Percentiles rank a stretch among this genome's conserved stretches.
These are phyloP conservation scores for Bedellia somnulentella DNA, from an alignment of 2,888 invertebrate genomes.

Conservation along the genomic window DNA sequence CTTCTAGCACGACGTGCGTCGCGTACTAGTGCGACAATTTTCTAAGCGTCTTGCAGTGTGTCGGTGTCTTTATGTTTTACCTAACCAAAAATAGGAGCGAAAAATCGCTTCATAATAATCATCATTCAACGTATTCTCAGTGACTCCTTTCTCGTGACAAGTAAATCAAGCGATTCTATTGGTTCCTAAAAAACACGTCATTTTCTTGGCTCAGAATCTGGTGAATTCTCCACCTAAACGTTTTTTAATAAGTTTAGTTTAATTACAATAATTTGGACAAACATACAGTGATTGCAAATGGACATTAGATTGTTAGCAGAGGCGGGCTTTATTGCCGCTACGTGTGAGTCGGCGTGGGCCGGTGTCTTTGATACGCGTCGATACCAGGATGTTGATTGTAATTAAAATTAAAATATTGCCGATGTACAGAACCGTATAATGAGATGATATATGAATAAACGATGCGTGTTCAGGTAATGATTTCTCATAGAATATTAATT, in stretches of 20 bases:
- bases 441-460: not conserved
- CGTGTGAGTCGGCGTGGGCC: constrained; percentile 1
- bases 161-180: too few relatives aligned
- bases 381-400: constrained; percentile 3
- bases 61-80: too few relatives aligned
- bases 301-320: constrained; percentile 2
- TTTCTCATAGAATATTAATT: constrained; percentile 3
- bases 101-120: too few relatives aligned
- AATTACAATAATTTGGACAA: too few relatives aligned
- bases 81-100: too few relatives aligned
- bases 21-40: constrained; percentile 22
- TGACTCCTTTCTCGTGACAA: too few relatives aligned
- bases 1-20: constrained; percentile 24
- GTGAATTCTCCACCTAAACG: too few relatives aligned
- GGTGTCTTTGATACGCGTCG: constrained; percentile 3
- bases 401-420: constrained; percentile 1
- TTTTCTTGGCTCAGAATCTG: too few relatives aligned
- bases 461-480: constrained; percentile 2
- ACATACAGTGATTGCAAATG: constrained; percentile 4
- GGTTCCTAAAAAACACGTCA: too few relatives aligned
- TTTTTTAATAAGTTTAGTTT: too few relatives aligned
- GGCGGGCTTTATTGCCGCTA: constrained; percentile 1
- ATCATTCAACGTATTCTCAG: too few relatives aligned
- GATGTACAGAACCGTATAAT: not conserved
- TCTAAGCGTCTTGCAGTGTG: too few relatives aligned